Base-by-base conservation (phyloP, 1,140 invertebrate species). In the Zaprionus tsacasi region DNA sequence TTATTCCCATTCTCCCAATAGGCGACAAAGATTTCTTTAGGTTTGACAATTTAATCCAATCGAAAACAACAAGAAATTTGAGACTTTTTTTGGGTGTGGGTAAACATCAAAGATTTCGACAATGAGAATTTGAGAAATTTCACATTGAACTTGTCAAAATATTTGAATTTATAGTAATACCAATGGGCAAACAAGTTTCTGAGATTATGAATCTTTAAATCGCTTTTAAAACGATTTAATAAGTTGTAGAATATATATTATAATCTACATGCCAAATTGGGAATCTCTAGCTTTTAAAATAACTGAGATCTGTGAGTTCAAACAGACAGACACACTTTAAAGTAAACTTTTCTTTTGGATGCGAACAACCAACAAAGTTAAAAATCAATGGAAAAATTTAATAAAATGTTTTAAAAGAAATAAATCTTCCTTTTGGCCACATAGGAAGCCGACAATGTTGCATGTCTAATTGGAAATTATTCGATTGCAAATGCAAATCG, bases 11-110 rank as follows among this genome's bases (percentile, higher is more conserved):
- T 6, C 0, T 36, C 11, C 13, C 13, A 40, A 40, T 40, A 40
- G 13, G 3, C n/a, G 2, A 43, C 13, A n/a, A 43, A 6, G 7
- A 43, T 15, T 6, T 43, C 10, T 6, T 43, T 55, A 33, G 52
- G 57, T 40, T 50, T 70, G 71, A 35, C 33, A 13, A 21, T 21
- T 11, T 50, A 50, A 50, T 50, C 10, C 45, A 13, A 13, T 7
- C 12, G n/a, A 35, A 35, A 35, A 25, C 21, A 70, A 59, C 10
- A 50, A 25, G 45, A 50, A 50, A 50, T 50, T 12, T 11, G 45
- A 50, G 1, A 50, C 45, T 11, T 11, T 11, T 11, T 40, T 25
- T 25, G 45, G 45, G 45, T 15, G 45, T 50, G 45, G 8, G 17
- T 4, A 50, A 21, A 25, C 10, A 3, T 21, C 17, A 21, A 25